These are phyloP conservation scores for Lycodopsis pacificus DNA, from an alignment of 2,797 vertebrate species.

Conservation along the genomic window DNA sequence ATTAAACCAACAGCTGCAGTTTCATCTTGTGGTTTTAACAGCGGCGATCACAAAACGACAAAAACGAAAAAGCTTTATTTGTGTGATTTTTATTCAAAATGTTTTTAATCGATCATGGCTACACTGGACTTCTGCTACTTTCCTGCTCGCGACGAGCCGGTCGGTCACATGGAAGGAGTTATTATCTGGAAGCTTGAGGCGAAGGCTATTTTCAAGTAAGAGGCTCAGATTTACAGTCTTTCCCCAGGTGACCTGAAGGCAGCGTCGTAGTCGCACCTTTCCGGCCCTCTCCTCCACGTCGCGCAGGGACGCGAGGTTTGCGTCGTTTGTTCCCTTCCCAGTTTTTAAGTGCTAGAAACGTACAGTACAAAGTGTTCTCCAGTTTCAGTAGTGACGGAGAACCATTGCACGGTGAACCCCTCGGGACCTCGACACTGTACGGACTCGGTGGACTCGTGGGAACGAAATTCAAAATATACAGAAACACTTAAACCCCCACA, in stretches of 20 bases:
- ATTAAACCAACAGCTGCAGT: too few species aligned
- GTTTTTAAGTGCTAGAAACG: constrained; percentile 38
- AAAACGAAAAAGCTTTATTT: background rate
- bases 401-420: constrained; percentile 20
- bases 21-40: background rate
- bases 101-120: constrained; percentile 18
- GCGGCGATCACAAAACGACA: background rate
- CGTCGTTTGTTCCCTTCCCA: constrained; percentile 26
- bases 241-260: constrained; percentile 17
- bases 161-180: background rate
- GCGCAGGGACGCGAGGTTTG: background rate
- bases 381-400: constrained; percentile 7
- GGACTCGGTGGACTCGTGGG: constrained; percentile 4
- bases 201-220: constrained; percentile 43
- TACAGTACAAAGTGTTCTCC: constrained; percentile 27
- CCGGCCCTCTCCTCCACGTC: background rate
- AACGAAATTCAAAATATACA: constrained; percentile 9
- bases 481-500: background rate
- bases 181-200: constrained; percentile 24
- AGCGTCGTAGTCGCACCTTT: background rate
- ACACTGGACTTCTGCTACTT: constrained; percentile 41
- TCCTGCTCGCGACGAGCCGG: constrained; percentile 8
- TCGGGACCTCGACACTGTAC: constrained; percentile 9
- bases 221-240: constrained; percentile 44
- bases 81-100: constrained; percentile 53